Base-by-base conservation (phyloP, 2,888 invertebrate species). In the Noctua comes region DNA sequence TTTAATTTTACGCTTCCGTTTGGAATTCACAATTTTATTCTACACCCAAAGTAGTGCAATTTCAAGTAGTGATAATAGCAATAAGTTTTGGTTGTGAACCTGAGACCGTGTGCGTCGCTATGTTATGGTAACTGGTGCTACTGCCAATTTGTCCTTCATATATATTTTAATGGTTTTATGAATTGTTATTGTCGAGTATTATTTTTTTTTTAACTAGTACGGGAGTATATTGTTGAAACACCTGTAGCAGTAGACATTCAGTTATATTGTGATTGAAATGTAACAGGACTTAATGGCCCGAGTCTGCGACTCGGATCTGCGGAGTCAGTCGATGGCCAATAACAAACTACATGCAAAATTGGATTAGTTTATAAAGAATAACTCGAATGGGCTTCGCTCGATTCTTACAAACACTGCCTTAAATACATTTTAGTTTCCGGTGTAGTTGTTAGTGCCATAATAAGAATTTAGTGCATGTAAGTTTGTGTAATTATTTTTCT, bases 51-150 rank as follows among this genome's bases (percentile, higher is more conserved):
- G 95, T 96, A 95, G 96, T 95, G 95, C 95, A 95, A 96, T 95
- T 92, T 91, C 89, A 86, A 85, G 95, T 96, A 96, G 96, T 96
- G 95, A 96, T 96, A 96, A 95, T 96, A 96, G 96, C 94, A 94
- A 95, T 96, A 96, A 96, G 95, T 96, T 95, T 96, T 94, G 96
- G 96, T 96, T 96, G 96, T 96, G 96, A 96, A 93, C 93, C 94
- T 92, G 93, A 92, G 92, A 89, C 91, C 92, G 91, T 86, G 92
- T 90, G 92, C 91, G 93, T 93, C 92, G 93, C 92, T 91, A 90
- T 90, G 90, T 90, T 91, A 91, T 92, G 92, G 91, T 92, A 86
- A 92, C 92, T 93, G 94, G 94, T 93, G 94, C 95, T 95, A 95
- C 94, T 94, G 95, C 95, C 95, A 89, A 93, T 92, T 90, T 93